A percentile compares a stretch with the other conserved stretches of the same genome.
These are phyloP conservation scores for Pseudoips prasinana DNA, from an alignment of 2,888 invertebrate species.

Conservation along the genomic window DNA sequence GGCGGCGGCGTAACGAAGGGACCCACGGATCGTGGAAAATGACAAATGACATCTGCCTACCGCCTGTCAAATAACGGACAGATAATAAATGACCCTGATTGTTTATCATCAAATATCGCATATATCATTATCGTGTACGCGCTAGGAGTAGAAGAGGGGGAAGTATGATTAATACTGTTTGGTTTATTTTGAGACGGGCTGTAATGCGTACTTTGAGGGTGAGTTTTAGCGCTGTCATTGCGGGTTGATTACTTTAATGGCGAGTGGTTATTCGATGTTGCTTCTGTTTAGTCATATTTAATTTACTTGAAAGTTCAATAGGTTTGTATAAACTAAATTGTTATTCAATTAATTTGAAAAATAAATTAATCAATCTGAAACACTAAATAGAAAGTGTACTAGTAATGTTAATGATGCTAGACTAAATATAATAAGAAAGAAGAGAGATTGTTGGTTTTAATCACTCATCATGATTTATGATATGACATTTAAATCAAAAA, in stretches of 20 bases:
- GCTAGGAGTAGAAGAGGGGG: slow-evolving; percentile 56
- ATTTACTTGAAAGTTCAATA: slow-evolving; percentile 18
- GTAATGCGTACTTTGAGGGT: slow-evolving; percentile 71
- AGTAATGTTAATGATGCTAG: too few species aligned
- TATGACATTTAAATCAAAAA: too few species aligned
- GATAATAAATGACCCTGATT: slow-evolving; percentile 85
- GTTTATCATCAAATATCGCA: slow-evolving; percentile 83
- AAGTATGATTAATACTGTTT: slow-evolving; percentile 79
- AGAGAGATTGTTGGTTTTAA: too few species aligned
- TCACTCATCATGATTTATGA: too few species aligned
- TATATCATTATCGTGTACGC: slow-evolving; percentile 81
- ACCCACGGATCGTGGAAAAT: slow-evolving; percentile 82
- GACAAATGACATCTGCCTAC: slow-evolving; percentile 87
- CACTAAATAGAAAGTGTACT: too few species aligned
- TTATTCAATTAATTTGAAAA: too few species aligned
- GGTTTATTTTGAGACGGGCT: slow-evolving; percentile 71
- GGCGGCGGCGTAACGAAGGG: slow-evolving; percentile 81
- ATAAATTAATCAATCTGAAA: too few species aligned
- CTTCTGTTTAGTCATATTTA: slow-evolving; percentile 30
- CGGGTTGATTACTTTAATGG: slow-evolving; percentile 58
- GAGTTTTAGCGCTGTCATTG: slow-evolving; percentile 66
- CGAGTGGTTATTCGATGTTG: slow-evolving; percentile 43
- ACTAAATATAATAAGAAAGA: too few species aligned
- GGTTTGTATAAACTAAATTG: slow-evolving; percentile 2
- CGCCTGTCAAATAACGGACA: slow-evolving; percentile 85